Evolutionary conservation across 2,113 vertebrate species (phyloP).

Genomic region (Myotis lucifugus): DNA sequence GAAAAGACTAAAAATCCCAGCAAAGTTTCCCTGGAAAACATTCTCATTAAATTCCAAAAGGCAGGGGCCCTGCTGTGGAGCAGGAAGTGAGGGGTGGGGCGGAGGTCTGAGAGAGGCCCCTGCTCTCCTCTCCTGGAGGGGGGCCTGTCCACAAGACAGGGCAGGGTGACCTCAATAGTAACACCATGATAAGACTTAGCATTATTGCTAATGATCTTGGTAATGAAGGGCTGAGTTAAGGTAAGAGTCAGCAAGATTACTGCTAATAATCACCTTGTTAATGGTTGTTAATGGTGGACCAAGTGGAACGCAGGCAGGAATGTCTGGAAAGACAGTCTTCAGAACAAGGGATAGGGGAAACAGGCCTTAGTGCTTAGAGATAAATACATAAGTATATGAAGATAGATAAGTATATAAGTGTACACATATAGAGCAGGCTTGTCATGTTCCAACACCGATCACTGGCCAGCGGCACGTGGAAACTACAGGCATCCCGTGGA

Average conservation of each 20-base stretch:
- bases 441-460: background rate
- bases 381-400: background rate
- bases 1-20: background rate
- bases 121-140: fast-evolving
- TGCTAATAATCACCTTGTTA: too few relatives aligned
- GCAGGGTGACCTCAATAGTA: background rate
- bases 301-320: background rate
- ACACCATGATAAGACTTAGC: background rate
- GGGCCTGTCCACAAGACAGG: background rate
- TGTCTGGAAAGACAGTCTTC: background rate
- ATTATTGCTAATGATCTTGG: background rate
- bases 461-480: background rate
- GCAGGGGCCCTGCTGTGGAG: background rate
- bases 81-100: background rate
- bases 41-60: background rate
- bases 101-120: too few relatives aligned
- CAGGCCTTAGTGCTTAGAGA: background rate
- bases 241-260: background rate
- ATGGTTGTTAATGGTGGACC: background rate
- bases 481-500: background rate
- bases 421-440: background rate
- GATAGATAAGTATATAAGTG: background rate
- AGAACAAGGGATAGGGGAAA: background rate
- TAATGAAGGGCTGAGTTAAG: background rate
- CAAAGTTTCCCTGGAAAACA: background rate